phyloP scores from a whole-genome alignment of 2,888 invertebrate species.

The Parelbella ahira region DNA sequence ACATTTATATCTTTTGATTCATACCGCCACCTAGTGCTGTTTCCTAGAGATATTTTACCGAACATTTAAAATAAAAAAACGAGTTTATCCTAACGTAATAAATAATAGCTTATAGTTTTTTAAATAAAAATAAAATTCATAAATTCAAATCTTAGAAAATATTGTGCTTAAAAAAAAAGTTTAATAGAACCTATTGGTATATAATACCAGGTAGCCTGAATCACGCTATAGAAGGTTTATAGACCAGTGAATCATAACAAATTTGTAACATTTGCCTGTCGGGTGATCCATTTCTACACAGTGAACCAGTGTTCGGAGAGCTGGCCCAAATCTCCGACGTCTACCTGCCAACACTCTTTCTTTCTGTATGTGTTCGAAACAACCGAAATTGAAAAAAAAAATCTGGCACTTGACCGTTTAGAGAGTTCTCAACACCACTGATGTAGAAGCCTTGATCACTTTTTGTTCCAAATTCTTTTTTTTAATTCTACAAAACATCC shows the following conservation, averaged over 20 bases:
- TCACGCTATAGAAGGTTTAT: conserved; percentile 47
- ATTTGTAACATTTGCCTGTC: fast-evolving
- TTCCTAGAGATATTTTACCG: no score
- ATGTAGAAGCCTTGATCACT: conserved; percentile 59
- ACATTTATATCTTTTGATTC: no score
- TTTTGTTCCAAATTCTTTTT: no score
- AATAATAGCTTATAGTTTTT: no score
- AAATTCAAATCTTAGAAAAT: no score
- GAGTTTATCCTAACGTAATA: no score
- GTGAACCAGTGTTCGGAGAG: conserved; percentile 58
- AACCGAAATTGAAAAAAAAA: conserved; percentile 57
- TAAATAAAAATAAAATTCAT: no score
- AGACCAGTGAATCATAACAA: conserved; percentile 14
- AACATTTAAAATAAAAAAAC: no score
- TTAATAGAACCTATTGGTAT: neutral
- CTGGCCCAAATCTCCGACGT: conserved; percentile 52
- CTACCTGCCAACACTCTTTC: conserved; percentile 51
- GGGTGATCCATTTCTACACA: conserved; percentile 67
- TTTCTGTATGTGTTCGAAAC: conserved; percentile 59
- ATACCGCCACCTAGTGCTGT: no score
- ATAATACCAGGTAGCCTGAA: conserved; percentile 33
- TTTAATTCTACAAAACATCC: no score
- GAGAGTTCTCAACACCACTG: conserved; percentile 72
- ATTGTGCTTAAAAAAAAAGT: no score
- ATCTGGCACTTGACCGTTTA: conserved; percentile 64